Conservation (phyloP, 2,113 vertebrate genomes). For the Epinephelus cyanopodus region DNA sequence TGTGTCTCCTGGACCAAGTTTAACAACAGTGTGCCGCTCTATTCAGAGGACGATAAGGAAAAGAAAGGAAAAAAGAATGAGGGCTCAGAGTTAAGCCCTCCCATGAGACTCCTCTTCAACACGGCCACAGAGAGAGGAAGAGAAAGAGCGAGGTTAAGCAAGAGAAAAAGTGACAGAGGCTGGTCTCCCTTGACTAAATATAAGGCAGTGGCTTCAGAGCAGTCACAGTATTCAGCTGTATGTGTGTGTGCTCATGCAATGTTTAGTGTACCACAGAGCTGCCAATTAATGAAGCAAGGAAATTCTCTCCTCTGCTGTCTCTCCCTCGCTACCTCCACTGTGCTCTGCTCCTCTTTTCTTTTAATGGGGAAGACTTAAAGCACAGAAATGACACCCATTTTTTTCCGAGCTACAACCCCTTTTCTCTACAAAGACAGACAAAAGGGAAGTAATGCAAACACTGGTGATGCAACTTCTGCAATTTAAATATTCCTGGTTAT, state of each 20-base stretch:
- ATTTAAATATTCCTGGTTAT: conserved; percentile 12
- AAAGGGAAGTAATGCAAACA: conserved; percentile 1
- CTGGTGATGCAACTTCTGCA: background rate
- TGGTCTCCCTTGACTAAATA: conserved; percentile 73
- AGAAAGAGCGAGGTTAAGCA: conserved; percentile 65
- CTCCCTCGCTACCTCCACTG: conserved; percentile 37
- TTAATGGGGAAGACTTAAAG: conserved; percentile 41
- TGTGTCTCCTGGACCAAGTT: conserved; percentile 52
- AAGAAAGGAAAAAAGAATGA: conserved; percentile 57
- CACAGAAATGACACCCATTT: background rate
- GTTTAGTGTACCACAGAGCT: conserved; percentile 59
- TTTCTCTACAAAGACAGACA: conserved; percentile 8
- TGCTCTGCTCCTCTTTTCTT: conserved; percentile 30
- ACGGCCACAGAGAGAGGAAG: conserved; percentile 59
- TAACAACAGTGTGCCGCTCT: conserved; percentile 59
- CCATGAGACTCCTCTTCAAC: conserved; percentile 74
- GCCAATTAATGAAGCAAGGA: conserved; percentile 70
- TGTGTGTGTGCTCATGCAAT: conserved; percentile 12
- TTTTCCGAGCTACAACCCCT: background rate
- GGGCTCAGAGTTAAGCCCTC: conserved; percentile 76
- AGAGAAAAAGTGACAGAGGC: conserved; percentile 74
- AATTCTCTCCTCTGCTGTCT: conserved; percentile 29
- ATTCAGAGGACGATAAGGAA: conserved; percentile 63
- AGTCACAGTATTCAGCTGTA: conserved; percentile 41
- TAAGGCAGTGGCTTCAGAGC: conserved; percentile 63